Base-by-base conservation (phyloP, 2,888 invertebrate genomes). In the Cepaea hortensis region DNA sequence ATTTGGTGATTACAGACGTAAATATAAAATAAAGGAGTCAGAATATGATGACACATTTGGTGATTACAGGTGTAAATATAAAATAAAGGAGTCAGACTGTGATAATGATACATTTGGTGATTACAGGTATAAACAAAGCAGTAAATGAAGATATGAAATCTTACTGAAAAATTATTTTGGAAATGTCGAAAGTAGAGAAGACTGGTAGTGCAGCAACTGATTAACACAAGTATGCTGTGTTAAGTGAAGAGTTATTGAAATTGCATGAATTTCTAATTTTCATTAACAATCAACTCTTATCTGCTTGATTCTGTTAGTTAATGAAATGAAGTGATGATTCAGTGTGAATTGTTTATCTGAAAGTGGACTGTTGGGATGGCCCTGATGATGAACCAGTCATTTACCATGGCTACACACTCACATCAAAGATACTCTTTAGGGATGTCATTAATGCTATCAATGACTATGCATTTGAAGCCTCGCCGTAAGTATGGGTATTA, bases 381-480 rank as follows among this genome's bases (percentile, higher is more conserved):
- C 95, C 95, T 6, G 94, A 95, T 84, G 94, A 94, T 55, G 94
- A 95, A 65, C 96, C 96, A 7, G 94, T 96, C 61, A 95, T 96
- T 87, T 96, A 95, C 90, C 96, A 96, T 91, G 94, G 94, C 20
- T 91, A 98, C 94, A 99, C 99, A 0, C 96, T 99, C 89, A 99
- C 99, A 0, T 97, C 98, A 0, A 98, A 98, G 95, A 98, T 99
- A 48, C 96, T 96, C 95, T 98, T 99, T 93, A 96, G 97, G 93
- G 99, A 99, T 94, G 99, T 99, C 0, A 96, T 99, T 68, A 87
- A 89, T 61, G 97, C 97, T 0, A 98, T 99, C 82, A 97, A 97
- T 93, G 98, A 98, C 91, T 97, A 99, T 94, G 99, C 99, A 0
- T 99, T 99, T 95, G 96, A 96, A 4, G 96, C 97, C 0, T 98